Evolutionary conservation across 2,113 vertebrate species (phyloP).

Genomic region (Solenodon paradoxus): DNA sequence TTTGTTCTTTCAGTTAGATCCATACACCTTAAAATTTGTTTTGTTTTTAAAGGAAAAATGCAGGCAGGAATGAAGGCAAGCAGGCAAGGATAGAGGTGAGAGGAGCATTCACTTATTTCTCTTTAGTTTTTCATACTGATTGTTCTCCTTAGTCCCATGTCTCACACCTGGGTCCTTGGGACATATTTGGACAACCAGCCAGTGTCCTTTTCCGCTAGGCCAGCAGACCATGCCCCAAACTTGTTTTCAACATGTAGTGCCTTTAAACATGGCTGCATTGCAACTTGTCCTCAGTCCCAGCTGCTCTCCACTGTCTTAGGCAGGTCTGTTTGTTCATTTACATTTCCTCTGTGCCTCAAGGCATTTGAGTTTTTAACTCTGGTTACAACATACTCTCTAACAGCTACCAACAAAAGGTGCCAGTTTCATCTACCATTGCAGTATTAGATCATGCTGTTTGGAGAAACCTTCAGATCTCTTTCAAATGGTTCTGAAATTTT

Average conservation of each 20-base stretch:
- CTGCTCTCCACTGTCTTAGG: neutral
- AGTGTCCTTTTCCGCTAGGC: too few species aligned
- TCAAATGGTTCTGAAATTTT: constrained; percentile 29
- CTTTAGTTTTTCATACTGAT: too few species aligned
- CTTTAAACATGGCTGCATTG: neutral
- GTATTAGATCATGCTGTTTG: neutral
- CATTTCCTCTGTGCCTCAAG: neutral
- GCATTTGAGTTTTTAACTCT: neutral
- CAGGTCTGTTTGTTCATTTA: neutral
- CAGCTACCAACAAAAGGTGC: neutral
- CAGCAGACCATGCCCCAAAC: too few species aligned
- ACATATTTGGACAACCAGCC: too few species aligned
- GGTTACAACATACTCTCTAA: neutral
- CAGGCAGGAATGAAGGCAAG: too few species aligned
- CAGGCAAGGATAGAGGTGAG: too few species aligned
- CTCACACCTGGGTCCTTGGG: too few species aligned
- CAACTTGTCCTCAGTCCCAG: neutral
- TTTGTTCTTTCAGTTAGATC: neutral
- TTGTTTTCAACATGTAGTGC: neutral
- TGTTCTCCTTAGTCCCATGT: too few species aligned
- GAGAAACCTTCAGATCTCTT: constrained; percentile 21
- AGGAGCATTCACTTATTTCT: too few species aligned
- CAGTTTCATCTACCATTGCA: neutral
- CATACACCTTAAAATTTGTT: neutral
- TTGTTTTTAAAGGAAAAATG: too few species aligned